Conservation (phyloP, 2,888 invertebrate species). For the Calameuta idolon region DNA sequence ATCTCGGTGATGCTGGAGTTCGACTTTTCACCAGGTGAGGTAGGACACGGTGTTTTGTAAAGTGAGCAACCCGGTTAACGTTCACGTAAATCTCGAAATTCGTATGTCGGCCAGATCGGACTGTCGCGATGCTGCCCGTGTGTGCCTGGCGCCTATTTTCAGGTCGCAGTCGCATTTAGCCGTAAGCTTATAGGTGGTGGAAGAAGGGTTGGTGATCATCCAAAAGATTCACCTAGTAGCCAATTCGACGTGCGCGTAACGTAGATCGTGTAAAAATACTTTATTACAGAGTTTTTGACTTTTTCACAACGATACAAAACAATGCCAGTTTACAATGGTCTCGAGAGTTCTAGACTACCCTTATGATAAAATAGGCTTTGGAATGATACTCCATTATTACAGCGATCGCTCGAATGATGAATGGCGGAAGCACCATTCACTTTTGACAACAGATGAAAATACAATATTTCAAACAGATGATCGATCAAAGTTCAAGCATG, state of each 20-base stretch:
- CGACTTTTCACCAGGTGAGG: not conserved
- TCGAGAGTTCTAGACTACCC: not conserved
- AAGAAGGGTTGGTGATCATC: slow-evolving; percentile 29
- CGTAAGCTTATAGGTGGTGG: slow-evolving; percentile 1
- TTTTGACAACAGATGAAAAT: not conserved
- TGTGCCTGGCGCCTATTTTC: slow-evolving; percentile 46
- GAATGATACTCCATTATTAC: not conserved
- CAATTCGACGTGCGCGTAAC: slow-evolving; percentile 5
- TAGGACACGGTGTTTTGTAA: not conserved
- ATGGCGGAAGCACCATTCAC: not conserved
- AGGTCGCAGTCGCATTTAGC: slow-evolving; percentile 25
- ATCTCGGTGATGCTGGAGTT: not conserved
- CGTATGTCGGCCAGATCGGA: slow-evolving; percentile 11
- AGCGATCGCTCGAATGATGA: not conserved
- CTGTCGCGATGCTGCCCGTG: slow-evolving; percentile 18
- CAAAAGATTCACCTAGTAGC: slow-evolving; percentile 22
- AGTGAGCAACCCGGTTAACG: slow-evolving; percentile 7
- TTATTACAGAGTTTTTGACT: not conserved
- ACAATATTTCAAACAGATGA: not conserved
- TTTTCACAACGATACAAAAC: not conserved
- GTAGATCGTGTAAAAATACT: slow-evolving; percentile 10
- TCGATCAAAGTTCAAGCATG: not conserved
- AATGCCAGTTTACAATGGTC: not conserved
- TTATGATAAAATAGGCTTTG: not conserved
- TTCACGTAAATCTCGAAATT: slow-evolving; percentile 5